phyloP scores from a whole-genome alignment of 2,888 invertebrate species.

The Microdon myrmicae region DNA sequence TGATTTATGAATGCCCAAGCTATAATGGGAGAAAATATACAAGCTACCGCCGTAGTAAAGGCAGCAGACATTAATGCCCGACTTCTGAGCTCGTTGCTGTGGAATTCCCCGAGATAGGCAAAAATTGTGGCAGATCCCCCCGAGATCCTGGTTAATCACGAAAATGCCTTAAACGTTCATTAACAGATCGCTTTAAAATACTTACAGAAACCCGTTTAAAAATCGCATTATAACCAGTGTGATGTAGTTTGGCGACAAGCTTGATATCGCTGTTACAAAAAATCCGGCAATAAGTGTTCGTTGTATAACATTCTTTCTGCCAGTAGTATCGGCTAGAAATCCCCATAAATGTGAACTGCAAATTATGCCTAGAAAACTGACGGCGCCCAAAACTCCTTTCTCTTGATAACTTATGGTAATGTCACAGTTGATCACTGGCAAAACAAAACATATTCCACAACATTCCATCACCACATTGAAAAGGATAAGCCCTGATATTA shows the following conservation, averaged over 20 bases:
- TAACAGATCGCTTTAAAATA: conserved; percentile 17
- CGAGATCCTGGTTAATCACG: conserved; percentile 57
- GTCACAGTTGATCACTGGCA: conserved; percentile 68
- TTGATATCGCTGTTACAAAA: conserved; percentile 66
- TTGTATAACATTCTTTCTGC: conserved; percentile 67
- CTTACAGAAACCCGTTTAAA: conserved; percentile 70
- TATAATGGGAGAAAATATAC: conserved; percentile 58
- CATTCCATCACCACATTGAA: conserved; percentile 67
- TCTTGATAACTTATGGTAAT: conserved; percentile 62
- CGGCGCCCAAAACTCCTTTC: conserved; percentile 65
- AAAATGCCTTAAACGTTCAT: neutral
- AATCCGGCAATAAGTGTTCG: conserved; percentile 67
- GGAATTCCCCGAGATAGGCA: conserved; percentile 70
- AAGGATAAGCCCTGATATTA: conserved; percentile 68
- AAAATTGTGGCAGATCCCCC: conserved; percentile 69
- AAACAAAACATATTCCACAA: conserved; percentile 68
- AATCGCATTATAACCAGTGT: conserved; percentile 68
- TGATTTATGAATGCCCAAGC: conserved; percentile 62
- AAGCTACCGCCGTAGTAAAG: conserved; percentile 58
- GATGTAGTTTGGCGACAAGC: conserved; percentile 67
- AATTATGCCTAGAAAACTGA: conserved; percentile 67
- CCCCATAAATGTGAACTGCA: conserved; percentile 71
- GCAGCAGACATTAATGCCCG: conserved; percentile 63
- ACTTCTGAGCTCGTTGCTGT: conserved; percentile 66
- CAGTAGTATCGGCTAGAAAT: conserved; percentile 69